Evolutionary conservation across 2,797 vertebrate genomes (phyloP), one percentile per base, ranked within the genome.

Genomic region (Sebastes oblongus): DNA sequence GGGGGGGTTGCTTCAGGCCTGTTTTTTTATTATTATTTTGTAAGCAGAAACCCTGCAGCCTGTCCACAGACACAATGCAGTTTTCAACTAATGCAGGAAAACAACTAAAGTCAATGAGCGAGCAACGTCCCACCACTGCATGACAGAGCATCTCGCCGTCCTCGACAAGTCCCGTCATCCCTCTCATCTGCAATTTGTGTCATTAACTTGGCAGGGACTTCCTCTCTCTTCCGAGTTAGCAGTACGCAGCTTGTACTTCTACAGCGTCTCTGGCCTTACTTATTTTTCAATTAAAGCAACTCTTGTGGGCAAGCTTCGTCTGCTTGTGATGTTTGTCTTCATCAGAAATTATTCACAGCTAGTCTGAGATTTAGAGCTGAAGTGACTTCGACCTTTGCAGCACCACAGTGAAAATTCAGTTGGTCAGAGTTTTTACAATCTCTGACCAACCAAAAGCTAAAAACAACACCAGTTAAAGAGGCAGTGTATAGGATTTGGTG

Each of bases 201-300:
- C 67, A 55, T 59, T 36, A 71, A 66, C 72, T 74, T 77, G 74
- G 66, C 80, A 13, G 83, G 67, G 78, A 72, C 74, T 78, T 39
- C 25, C 77, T 68, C 61, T 83, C 39, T 83, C 39, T 78, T 66
- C 66, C 54, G 61, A 24, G 66, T 86, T 11, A 72, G 76, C 82
- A 79, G 80, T 84, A 72, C 78, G 79, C 77, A 81, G 68, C 70
- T 39, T 84, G 72, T 83, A 82, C 78, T 82, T 75, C 79, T 71
- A 27, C 82, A 89, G 79, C 89, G 82, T 93, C 87, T 92, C 64
- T 86, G 84, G 90, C 92, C 89, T 93, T 93, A 91, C 79, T 80
- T 84, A 65, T 92, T 94, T 94, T 39, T 93, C 88, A 82, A 96
- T 92, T 94, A 95, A 96, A 96, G 85, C 86, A 66, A 89, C 69